phyloP scores from a whole-genome alignment of 2,113 vertebrate genomes.

The Colinus virginianus region DNA sequence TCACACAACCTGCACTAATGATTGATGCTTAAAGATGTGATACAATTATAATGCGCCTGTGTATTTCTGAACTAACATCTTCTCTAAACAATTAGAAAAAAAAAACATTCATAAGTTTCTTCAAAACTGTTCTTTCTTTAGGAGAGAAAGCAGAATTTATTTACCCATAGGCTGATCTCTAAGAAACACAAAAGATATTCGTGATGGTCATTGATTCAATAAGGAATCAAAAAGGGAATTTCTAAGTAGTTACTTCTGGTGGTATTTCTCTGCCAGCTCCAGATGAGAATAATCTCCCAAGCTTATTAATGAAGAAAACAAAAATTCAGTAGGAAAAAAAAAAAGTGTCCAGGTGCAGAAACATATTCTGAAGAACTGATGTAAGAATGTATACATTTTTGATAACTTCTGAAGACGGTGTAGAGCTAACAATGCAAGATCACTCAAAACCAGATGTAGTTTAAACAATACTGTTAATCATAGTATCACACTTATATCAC shows the following conservation, averaged over 20 bases:
- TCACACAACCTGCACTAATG: not conserved
- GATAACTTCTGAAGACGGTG: not conserved
- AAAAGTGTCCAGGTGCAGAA: not conserved
- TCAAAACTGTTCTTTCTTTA: not conserved
- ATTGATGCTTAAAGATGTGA: not conserved
- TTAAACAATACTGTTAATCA: not conserved
- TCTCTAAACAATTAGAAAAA: conserved; percentile 11
- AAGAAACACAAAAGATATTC: not conserved
- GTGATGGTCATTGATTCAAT: not conserved
- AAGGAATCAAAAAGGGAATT: not conserved
- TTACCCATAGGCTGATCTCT: not conserved
- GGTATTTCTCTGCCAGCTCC: not conserved
- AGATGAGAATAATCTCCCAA: not conserved
- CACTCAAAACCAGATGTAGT: not conserved
- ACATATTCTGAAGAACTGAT: not conserved
- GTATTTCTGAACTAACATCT: not conserved
- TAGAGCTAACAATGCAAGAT: not conserved
- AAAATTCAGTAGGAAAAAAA: not conserved
- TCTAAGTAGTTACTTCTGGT: not conserved
- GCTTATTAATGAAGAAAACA: not conserved
- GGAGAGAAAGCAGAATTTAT: not conserved
- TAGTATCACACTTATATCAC: not conserved
- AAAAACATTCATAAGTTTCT: not conserved
- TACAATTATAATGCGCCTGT: not conserved
- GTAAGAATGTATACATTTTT: not conserved